Conservation (phyloP, 2,113 vertebrate genomes). For the Pterophyllum scalare region DNA sequence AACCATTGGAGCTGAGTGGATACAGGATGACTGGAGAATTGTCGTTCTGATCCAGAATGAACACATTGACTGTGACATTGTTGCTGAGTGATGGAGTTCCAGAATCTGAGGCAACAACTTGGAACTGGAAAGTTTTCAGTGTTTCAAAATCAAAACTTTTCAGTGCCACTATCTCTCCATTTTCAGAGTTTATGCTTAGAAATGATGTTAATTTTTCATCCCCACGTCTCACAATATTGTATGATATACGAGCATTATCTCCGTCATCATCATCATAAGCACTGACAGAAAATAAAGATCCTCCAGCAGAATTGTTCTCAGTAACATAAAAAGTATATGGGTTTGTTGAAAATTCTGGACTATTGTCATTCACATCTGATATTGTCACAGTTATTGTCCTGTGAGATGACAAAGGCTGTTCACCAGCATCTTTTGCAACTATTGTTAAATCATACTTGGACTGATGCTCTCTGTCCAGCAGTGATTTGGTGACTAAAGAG, state of each 20-base stretch:
- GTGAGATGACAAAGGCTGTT: constrained; percentile 49
- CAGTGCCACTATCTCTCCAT: constrained; percentile 49
- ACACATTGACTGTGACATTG: constrained; percentile 56
- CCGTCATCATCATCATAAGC: constrained; percentile 67
- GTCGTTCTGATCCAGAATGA: constrained; percentile 63
- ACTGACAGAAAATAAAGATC: constrained; percentile 63
- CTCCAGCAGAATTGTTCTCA: constrained; percentile 72
- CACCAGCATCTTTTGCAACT: constrained; percentile 68
- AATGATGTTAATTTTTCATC: constrained; percentile 38
- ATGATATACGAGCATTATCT: constrained; percentile 73
- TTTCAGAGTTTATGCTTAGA: constrained; percentile 66
- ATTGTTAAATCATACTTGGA: constrained; percentile 71
- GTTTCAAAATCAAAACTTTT: constrained; percentile 55
- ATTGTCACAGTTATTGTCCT: constrained; percentile 71
- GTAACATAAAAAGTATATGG: constrained; percentile 62
- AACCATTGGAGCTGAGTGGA: constrained; percentile 29
- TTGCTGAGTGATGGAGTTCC: constrained; percentile 61
- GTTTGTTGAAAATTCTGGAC: constrained; percentile 60
- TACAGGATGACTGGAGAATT: constrained; percentile 61
- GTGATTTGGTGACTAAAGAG: constrained; percentile 72
- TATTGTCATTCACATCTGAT: constrained; percentile 79
- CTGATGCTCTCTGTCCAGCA: constrained; percentile 76
- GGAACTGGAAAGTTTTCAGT: not conserved
- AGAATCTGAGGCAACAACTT: constrained; percentile 66
- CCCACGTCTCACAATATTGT: constrained; percentile 50